Conservation (phyloP, 2,888 invertebrate species). For the Tromatobia lineatoria region DNA sequence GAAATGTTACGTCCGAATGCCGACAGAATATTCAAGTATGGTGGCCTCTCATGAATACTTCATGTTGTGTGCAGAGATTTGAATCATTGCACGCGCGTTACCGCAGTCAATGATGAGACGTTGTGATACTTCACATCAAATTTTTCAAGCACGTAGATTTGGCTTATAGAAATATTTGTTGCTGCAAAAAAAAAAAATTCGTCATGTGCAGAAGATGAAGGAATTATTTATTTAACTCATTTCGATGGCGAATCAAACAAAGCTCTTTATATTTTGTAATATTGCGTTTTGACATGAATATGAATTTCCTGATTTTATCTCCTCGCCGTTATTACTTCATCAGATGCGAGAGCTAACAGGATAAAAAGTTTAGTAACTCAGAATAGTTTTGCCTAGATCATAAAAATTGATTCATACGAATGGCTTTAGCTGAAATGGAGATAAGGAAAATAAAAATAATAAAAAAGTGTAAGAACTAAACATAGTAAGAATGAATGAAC, state of each 20-base stretch:
- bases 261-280: neutral
- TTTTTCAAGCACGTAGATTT: conserved; percentile 17
- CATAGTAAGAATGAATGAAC: too few species aligned
- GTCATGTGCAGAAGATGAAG: neutral
- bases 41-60: conserved; percentile 59
- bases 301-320: conserved; percentile 3
- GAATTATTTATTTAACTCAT: neutral
- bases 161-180: neutral
- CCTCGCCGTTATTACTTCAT: neutral
- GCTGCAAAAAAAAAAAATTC: neutral
- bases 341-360: neutral
- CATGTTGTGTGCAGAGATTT: conserved; percentile 40
- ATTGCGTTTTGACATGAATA: neutral
- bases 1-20: conserved; percentile 67
- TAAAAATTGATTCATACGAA: too few species aligned
- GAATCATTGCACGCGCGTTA: conserved; percentile 19
- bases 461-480: too few species aligned
- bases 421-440: too few species aligned
- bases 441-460: too few species aligned
- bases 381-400: neutral
- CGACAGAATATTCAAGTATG: conserved; percentile 56
- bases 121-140: conserved; percentile 10
- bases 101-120: conserved; percentile 18
- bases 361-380: neutral
- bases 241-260: neutral